These are phyloP conservation scores for Karalla daura DNA, from an alignment of 2,797 vertebrate species.

Conservation along the genomic window DNA sequence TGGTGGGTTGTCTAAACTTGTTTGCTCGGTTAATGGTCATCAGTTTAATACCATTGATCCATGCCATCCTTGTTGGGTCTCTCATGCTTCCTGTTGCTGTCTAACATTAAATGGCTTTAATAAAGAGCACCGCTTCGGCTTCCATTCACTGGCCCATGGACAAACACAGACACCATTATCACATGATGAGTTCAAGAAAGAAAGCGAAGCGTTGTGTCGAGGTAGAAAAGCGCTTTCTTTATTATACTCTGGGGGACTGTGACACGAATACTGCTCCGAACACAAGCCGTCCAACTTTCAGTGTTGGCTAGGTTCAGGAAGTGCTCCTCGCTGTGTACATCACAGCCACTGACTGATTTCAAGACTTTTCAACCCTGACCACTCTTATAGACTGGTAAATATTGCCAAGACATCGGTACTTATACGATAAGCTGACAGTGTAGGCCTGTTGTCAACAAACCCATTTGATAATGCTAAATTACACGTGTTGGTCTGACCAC, in stretches of 20 bases:
- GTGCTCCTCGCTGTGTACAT: no score
- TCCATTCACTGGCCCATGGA: slow-evolving; percentile 31
- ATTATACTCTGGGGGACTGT: not conserved
- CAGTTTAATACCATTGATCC: slow-evolving; percentile 84
- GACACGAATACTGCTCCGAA: not conserved
- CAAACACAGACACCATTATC: not conserved
- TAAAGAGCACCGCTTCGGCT: slow-evolving; percentile 69
- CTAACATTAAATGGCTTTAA: slow-evolving; percentile 90
- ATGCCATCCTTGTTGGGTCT: slow-evolving; percentile 87
- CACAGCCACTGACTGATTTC: no score
- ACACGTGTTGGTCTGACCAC: not conserved
- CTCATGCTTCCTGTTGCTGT: slow-evolving; percentile 90
- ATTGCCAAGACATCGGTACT: not conserved
- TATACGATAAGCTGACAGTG: not conserved
- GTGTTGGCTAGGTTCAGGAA: no score
- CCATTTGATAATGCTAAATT: not conserved
- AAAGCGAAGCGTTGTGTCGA: not conserved
- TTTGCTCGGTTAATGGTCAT: slow-evolving; percentile 71
- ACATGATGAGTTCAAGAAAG: not conserved
- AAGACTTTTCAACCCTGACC: no score
- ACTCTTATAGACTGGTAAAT: no score
- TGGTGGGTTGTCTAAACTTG: slow-evolving; percentile 85
- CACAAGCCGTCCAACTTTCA: no score
- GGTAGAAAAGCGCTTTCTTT: slow-evolving; percentile 34
- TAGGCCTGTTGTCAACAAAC: not conserved